These are phyloP conservation scores for Syncerus caffer DNA, from an alignment of 2,797 vertebrate species.

Conservation along the genomic window DNA sequence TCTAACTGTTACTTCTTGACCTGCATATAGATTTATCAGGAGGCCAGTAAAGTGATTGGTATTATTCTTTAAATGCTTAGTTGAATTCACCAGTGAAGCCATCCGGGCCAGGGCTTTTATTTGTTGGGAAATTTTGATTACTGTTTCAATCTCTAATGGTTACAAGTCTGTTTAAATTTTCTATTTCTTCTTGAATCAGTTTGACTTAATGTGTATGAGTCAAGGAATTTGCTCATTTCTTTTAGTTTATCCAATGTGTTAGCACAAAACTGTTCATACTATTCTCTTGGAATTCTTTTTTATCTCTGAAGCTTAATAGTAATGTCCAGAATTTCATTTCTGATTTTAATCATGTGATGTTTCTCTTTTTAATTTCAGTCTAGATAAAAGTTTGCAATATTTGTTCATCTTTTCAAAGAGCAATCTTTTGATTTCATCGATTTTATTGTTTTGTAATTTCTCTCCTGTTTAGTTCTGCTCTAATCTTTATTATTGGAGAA, in stretches of 20 bases:
- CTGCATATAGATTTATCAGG: not conserved
- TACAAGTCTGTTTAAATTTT: not conserved
- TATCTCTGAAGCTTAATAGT: not conserved
- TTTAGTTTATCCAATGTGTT: not conserved
- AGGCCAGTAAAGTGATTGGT: not conserved
- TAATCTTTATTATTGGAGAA: not conserved
- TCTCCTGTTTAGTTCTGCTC: not conserved
- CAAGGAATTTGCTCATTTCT: not conserved
- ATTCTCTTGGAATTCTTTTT: not conserved
- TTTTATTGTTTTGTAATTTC: not conserved
- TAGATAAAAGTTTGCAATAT: not conserved
- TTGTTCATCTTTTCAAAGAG: not conserved
- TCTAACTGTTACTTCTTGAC: not conserved
- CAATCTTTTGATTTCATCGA: not conserved
- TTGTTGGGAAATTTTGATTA: not conserved
- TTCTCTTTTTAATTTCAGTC: not conserved
- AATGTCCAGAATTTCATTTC: not conserved
- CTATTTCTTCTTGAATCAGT: not conserved
- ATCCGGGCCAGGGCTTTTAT: not conserved
- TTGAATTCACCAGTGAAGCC: not conserved
- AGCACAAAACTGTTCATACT: not conserved
- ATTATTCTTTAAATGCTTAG: not conserved
- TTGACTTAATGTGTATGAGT: not conserved
- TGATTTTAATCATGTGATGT: not conserved
- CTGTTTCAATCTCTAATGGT: not conserved